phyloP scores from a whole-genome alignment of 2,888 invertebrate species.

The Zaprionus lineosus region DNA sequence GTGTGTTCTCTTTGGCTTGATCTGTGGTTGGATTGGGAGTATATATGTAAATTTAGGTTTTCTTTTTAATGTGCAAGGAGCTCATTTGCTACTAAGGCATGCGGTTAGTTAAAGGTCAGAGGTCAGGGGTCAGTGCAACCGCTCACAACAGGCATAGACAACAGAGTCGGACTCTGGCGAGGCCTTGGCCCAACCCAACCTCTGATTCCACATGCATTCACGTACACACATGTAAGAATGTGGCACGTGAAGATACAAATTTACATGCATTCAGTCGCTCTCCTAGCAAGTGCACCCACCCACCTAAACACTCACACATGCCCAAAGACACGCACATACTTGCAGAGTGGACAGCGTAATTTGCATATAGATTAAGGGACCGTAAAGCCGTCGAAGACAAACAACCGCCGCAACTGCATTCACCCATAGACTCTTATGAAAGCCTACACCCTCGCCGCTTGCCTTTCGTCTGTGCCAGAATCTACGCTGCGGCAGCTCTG shows the following conservation, averaged over 20 bases:
- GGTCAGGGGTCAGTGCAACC: conserved; percentile 20
- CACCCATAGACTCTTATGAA: conserved; percentile 41
- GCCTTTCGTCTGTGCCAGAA: no score
- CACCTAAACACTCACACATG: neutral
- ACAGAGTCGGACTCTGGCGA: no score
- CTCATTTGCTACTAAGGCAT: no score
- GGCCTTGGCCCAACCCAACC: neutral
- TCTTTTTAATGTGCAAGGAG: no score
- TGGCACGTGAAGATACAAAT: conserved; percentile 11
- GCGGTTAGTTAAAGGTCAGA: conserved; percentile 3
- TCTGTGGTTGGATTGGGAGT: no score
- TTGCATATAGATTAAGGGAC: conserved; percentile 62
- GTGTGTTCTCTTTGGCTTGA: no score
- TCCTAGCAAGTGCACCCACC: neutral
- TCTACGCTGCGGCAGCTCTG: conserved; percentile 17
- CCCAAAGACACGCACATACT: conserved; percentile 2
- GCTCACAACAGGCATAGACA: no score
- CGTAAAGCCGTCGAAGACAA: conserved; percentile 46
- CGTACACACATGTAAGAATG: conserved; percentile 25
- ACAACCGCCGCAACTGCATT: conserved; percentile 31
- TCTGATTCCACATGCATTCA: conserved; percentile 1
- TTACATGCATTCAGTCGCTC: conserved; percentile 19
- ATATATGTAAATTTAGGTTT: no score
- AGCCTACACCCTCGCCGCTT: neutral
- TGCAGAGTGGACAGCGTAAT: conserved; percentile 28